Evolutionary conservation across 2,797 vertebrate species (phyloP).

Genomic region (Mus minutoides): DNA sequence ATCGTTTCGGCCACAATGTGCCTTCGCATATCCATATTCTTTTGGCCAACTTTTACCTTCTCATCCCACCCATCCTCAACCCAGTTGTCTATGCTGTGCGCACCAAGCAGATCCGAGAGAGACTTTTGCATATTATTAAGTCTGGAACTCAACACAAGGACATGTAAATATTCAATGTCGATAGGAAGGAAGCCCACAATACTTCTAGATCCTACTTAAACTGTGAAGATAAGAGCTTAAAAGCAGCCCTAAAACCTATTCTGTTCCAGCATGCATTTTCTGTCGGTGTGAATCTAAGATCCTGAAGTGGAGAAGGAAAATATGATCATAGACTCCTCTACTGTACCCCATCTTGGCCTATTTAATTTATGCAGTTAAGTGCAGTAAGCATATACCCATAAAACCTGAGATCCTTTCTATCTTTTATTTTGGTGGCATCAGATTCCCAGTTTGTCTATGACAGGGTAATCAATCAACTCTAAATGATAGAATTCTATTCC

Average conservation of each 20-base stretch:
- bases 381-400: background rate
- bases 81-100: slow-evolving; percentile 79
- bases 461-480: background rate
- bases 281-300: background rate
- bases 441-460: background rate
- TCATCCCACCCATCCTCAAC: slow-evolving; percentile 81
- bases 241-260: background rate
- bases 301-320: slow-evolving; percentile 1
- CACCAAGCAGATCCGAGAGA: slow-evolving; percentile 76
- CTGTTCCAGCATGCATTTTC: background rate
- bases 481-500: slow-evolving; percentile 1
- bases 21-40: slow-evolving; percentile 82
- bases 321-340: background rate
- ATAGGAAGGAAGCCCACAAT: background rate
- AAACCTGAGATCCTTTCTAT: background rate
- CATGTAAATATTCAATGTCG: background rate
- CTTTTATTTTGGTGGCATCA: background rate
- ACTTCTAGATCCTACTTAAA: background rate
- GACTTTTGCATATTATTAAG: slow-evolving; percentile 70
- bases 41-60: slow-evolving; percentile 81
- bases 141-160: background rate
- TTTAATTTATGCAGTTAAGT: background rate
- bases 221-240: background rate
- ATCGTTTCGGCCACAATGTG: slow-evolving; percentile 78
- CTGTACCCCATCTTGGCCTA: background rate